Percentiles rank a stretch among this genome's conserved stretches.
phyloP scores from a whole-genome alignment of 2,888 invertebrate genomes.

The Phragmatobia fuliginosa region DNA sequence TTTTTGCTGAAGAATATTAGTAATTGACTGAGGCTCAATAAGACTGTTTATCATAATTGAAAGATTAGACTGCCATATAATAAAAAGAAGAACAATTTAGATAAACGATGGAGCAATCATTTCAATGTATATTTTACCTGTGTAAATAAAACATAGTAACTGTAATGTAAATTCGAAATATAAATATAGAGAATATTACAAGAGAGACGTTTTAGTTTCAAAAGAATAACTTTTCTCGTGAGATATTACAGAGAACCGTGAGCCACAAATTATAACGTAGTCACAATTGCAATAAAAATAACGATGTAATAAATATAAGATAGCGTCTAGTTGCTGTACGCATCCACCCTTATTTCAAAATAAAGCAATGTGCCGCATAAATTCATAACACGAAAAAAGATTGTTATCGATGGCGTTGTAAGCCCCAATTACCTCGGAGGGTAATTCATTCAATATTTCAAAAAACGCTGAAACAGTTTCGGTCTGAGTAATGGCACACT shows the following conservation, averaged over 20 bases:
- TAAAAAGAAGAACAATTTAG: no score
- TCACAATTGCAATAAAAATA: constrained; percentile 26
- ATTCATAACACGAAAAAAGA: constrained; percentile 22
- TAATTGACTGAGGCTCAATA: neutral
- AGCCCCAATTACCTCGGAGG: constrained; percentile 43
- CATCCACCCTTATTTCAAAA: constrained; percentile 13
- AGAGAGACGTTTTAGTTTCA: constrained; percentile 13
- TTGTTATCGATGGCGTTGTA: constrained; percentile 28
- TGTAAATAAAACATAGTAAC: constrained; percentile 1
- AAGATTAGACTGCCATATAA: no score
- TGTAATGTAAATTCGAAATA: neutral
- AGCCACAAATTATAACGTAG: constrained; percentile 20
- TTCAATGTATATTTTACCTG: neutral
- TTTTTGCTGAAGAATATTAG: neutral
- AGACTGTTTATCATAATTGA: neutral
- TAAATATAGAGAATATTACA: constrained; percentile 4
- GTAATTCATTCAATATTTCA: constrained; percentile 52
- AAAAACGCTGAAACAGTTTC: constrained; percentile 53
- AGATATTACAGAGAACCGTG: constrained; percentile 11
- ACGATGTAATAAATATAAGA: constrained; percentile 24
- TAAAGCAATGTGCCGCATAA: constrained; percentile 17
- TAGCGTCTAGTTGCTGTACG: constrained; percentile 15
- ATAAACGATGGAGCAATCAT: neutral
- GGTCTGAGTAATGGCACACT: constrained; percentile 49
- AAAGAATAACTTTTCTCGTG: constrained; percentile 19